Base-by-base conservation (phyloP, 2,797 vertebrate species). In the Pelobates cultripes region DNA sequence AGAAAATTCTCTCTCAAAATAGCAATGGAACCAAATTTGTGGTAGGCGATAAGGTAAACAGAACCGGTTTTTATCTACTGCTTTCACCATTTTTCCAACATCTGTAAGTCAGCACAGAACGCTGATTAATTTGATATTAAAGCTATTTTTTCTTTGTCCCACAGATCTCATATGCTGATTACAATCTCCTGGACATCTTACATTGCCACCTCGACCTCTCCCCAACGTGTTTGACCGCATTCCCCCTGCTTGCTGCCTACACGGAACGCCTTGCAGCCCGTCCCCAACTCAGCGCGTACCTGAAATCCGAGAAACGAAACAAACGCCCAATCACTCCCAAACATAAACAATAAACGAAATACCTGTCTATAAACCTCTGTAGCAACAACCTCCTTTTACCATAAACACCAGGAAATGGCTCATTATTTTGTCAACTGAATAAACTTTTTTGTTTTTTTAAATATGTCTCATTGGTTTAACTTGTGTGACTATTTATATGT, bases 21-120 rank as follows among this genome's bases (percentile, higher is more conserved):
- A 81, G 86, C 63, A 89, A 88, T 13, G 92, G 93, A 60, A 78
- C 88, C 53, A 81, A 80, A 67, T 94, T 93, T 83, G 87, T 94
- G 0, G 88, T 94, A 15, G 93, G 93, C 2, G 74, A 87, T 85
- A 86, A 94, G 91, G 94, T 94, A 88, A 78, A 1, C 2, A 3
- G 47, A 3, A 10, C 2, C 47, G 3, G 28, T 28, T 28, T 1
- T 28, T 28, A 28, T 28, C 28, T 28, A 28, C 28, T 28, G 28
- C 28, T 28, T 28, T 1, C 28, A 28, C 28, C 28, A 28, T 10
- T 47, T 47, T 57, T 57, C 3, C n/a, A n/a, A 4, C 4, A 57
- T 3, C 55, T 4, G 3, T 57, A 3, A 3, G 55, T 57, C 13
- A 4, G 13, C 2, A 57, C 2, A 57, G 55, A 7, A 57, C 14